Conservation (phyloP, 2,888 invertebrate species). For the Bellardia pandia region DNA sequence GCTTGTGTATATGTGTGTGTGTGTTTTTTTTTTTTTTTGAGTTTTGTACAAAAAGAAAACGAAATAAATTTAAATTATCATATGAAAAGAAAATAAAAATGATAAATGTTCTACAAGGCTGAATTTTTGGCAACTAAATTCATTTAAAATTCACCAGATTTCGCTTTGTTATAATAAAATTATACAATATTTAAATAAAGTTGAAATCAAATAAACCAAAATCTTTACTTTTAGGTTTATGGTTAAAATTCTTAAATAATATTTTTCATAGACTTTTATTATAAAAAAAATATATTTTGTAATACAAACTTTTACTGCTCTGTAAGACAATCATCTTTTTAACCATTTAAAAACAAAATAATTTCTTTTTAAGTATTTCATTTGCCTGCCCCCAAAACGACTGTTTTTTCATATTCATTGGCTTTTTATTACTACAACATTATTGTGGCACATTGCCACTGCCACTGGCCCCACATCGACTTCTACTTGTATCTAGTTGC, state of each 20-base stretch:
- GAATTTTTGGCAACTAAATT: background rate
- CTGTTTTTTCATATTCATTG: conserved; percentile 7
- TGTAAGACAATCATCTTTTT: background rate
- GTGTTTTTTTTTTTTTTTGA: too few species aligned
- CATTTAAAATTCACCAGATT: background rate
- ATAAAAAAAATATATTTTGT: too few species aligned
- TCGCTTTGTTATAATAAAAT: background rate
- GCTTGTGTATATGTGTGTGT: too few species aligned
- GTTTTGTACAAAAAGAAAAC: background rate
- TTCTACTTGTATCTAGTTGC: conserved; percentile 37
- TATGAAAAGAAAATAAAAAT: conserved; percentile 4
- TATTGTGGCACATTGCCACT: conserved; percentile 59
- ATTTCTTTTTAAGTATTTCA: background rate
- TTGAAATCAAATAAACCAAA: background rate
- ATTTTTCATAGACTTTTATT: too few species aligned
- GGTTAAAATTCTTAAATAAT: too few species aligned
- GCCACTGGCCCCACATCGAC: conserved; percentile 6
- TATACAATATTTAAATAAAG: background rate
- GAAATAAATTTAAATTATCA: conserved; percentile 5
- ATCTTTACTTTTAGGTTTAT: too few species aligned
- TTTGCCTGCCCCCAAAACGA: background rate
- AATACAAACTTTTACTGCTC: background rate
- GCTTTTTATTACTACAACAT: conserved; percentile 32
- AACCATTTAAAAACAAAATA: background rate
- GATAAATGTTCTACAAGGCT: background rate